Evolutionary conservation across 35 echinoderm and acorn worm genomes (phyloP), one percentile per base, ranked within the genome.

Genomic region (Holothuria glaberrima): DNA sequence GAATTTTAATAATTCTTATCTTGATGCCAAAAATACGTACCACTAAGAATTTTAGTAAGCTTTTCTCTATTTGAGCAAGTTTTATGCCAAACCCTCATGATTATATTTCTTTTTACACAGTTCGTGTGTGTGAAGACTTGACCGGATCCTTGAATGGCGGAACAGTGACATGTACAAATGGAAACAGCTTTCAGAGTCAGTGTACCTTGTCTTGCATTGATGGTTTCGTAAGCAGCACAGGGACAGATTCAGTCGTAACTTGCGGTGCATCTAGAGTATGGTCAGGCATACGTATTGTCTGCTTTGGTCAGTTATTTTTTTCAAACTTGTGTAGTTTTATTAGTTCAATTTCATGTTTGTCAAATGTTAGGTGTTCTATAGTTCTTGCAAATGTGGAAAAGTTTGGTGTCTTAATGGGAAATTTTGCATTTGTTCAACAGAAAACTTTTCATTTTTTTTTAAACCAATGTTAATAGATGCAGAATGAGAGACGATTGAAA

Each of bases 261-360:
- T 77, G 73, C 21, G 35, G 48, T 48, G 36, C 73, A 48, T 12
- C 41, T 48, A 36, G 36, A 20, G 36, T 48, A 48, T 77, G 73
- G 73, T 77, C 73, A 33, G 36, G 35, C 1, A n/a, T 48, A 48
- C 41, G 34, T 13, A 77, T 77, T 48, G 38, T 24, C 12, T 77
- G 73, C 36, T 77, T 77, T 48, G 73, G 73, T 77, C 73, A 77
- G 73, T 77, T n/a, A n/a, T n/a, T n/a, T 77, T 38, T 77, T 20
- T 20, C 41, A 77, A 25, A 0, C 41, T 35, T 35, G 20, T 36
- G 34, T 36, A 28, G 17, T 31, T 0, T 65, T 65, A 16, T 21
- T 16, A 65, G 5, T 68, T 28, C n/a, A 32, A 28, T 22, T 25
- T 6, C 0, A 20, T 25, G 10, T 68, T 68, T 68, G 64, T 32